Evolutionary conservation across 2,888 invertebrate genomes (phyloP).

Genomic region (Laspeyria flexula): DNA sequence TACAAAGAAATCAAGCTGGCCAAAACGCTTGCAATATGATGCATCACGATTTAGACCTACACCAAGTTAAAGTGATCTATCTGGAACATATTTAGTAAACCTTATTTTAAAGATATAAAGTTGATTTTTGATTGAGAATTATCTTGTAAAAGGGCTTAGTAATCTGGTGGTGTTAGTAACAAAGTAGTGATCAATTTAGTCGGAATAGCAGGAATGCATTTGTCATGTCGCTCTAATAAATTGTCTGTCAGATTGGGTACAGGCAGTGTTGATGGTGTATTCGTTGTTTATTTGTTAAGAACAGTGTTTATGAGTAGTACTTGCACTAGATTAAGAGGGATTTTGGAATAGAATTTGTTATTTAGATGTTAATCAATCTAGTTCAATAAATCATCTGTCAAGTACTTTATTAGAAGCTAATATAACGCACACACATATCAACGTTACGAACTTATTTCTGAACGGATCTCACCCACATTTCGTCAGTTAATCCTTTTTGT

Average conservation of each 20-base stretch:
- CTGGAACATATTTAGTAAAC: neutral
- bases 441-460: no score
- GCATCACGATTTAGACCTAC: conserved; percentile 17
- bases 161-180: conserved; percentile 33
- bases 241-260: conserved; percentile 48
- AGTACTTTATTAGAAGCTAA: no score
- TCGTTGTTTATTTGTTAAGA: conserved; percentile 22
- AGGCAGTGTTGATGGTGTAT: conserved; percentile 42
- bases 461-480: no score
- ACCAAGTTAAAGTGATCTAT: conserved; percentile 8
- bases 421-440: no score
- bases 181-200: conserved; percentile 56
- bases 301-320: conserved; percentile 17
- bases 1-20: conserved; percentile 35
- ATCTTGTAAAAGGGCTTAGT: neutral
- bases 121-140: conserved; percentile 2
- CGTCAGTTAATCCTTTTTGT: no score
- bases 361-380: neutral
- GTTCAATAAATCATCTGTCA: neutral
- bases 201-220: conserved; percentile 45
- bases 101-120: neutral
- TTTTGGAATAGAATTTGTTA: conserved; percentile 7
- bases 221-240: conserved; percentile 51
- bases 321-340: conserved; percentile 21
- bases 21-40: conserved; percentile 42